These are phyloP conservation scores for Stomatorhinus ivindoensis DNA, from an alignment of 2,113 vertebrate genomes.

Conservation along the genomic window DNA sequence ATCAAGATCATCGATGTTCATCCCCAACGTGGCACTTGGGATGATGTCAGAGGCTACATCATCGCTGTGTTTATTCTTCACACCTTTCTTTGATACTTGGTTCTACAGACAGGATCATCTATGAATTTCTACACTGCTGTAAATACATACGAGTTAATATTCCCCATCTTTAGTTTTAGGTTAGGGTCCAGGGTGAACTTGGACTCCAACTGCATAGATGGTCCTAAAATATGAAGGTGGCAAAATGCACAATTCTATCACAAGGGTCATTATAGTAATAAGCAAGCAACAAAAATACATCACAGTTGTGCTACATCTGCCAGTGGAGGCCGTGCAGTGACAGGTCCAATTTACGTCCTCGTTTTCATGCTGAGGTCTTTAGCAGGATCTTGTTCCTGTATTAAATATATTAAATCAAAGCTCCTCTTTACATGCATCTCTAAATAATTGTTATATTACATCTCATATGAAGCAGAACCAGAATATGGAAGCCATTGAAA, in stretches of 20 bases:
- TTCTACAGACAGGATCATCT: background rate
- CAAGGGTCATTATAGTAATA: background rate
- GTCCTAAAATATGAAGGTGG: background rate
- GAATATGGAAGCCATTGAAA: background rate
- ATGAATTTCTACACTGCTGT: background rate
- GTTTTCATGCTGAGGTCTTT: background rate
- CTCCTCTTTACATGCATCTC: background rate
- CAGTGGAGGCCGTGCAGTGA: background rate
- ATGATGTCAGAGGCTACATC: background rate
- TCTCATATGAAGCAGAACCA: background rate
- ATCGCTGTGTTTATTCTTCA: background rate
- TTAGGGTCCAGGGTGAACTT: background rate
- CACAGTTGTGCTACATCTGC: background rate
- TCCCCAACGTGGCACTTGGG: background rate
- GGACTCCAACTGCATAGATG: background rate
- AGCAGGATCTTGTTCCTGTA: background rate
- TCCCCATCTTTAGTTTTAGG: background rate
- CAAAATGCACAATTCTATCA: background rate
- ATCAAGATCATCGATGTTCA: background rate
- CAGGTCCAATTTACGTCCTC: background rate
- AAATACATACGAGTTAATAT: background rate
- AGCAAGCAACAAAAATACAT: background rate
- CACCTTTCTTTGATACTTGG: background rate
- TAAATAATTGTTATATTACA: background rate
- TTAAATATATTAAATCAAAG: constrained; percentile 1